Conservation (phyloP, 2,113 vertebrate genomes). For the Aegithalos caudatus region DNA sequence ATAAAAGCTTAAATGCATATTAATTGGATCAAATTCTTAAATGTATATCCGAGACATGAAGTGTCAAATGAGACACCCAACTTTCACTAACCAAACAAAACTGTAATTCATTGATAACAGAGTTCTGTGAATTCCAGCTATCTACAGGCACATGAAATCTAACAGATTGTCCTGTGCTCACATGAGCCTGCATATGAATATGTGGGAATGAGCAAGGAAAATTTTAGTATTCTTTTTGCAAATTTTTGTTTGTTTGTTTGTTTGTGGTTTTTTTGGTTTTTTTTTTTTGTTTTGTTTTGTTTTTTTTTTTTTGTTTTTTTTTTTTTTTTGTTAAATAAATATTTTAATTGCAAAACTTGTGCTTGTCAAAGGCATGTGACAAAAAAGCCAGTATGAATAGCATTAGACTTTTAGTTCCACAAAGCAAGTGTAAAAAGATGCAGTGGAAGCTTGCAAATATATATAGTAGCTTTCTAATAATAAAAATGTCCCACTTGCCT, state of each 20-base stretch:
- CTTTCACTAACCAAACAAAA: neutral
- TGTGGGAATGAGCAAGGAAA: neutral
- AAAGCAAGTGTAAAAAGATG: neutral
- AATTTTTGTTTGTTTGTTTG: neutral
- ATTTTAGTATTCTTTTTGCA: neutral
- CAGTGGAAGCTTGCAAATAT: neutral
- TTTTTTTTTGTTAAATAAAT: neutral
- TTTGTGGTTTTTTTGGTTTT: no score
- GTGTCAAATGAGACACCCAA: neutral
- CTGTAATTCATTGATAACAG: neutral
- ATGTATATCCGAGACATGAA: neutral
- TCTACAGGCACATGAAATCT: neutral
- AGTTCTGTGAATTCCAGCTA: neutral
- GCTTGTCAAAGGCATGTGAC: neutral
- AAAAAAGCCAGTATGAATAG: neutral
- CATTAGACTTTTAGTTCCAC: neutral
- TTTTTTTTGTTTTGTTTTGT: neutral
- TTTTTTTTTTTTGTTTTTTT: neutral
- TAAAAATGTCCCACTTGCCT: neutral
- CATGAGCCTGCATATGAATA: rapidly evolving
- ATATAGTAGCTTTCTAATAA: neutral
- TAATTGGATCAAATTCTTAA: constrained; percentile 30
- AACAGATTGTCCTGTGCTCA: neutral
- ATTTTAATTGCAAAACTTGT: neutral
- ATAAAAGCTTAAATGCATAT: neutral